Evolutionary conservation across 2,113 vertebrate genomes (phyloP), one percentile per base, ranked within the genome.

Genomic region (Miniopterus natalensis): DNA sequence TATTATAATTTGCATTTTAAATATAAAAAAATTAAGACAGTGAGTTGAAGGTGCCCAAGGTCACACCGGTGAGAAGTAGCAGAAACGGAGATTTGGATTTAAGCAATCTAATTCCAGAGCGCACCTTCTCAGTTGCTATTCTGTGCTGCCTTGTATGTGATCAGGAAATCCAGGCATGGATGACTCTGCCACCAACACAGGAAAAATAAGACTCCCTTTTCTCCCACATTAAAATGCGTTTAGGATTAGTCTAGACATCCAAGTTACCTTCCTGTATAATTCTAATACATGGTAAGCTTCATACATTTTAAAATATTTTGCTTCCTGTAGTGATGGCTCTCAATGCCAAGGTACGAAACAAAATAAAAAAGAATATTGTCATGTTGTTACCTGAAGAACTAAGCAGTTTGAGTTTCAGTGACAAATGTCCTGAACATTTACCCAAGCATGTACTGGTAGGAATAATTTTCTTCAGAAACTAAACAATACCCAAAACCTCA

Each of bases 401-500:
- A 88, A 86, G 17, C 6, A 75, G 21, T 86, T 96, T 70, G 53
- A 1, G 27, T 63, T 74, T 96, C 65, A 74, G 11, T 66, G 42
- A 84, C 53, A 84, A 66, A 70, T 74, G 8, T 88, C 27, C 45
- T 90, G 92, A 53, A 73, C 71, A 84, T 84, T 75, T 86, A 79
- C 20, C 36, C 17, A 78, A 84, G 65, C 11, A 51, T 42, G 40
- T n/a, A 74, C 23, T 63, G 45, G 15, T 47, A 61, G 78, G 25
- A 83, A 92, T 70, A 73, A 20, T 59, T 96, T 83, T 87, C 70
- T 89, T 91, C 25, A 79, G 31, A 87, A 81, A 86, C 14, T 51
- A 85, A 85, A 88, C 21, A 94, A 31, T 51, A 83, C 23, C 45
- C 27, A 70, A 66, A 77, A 83, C 23, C 13, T n/a, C 17, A 78